A percentile compares a stretch with the other conserved stretches of the same genome.
These are phyloP conservation scores for Agrochola lychnidis DNA, from an alignment of 2,888 invertebrate genomes.

Conservation along the genomic window DNA sequence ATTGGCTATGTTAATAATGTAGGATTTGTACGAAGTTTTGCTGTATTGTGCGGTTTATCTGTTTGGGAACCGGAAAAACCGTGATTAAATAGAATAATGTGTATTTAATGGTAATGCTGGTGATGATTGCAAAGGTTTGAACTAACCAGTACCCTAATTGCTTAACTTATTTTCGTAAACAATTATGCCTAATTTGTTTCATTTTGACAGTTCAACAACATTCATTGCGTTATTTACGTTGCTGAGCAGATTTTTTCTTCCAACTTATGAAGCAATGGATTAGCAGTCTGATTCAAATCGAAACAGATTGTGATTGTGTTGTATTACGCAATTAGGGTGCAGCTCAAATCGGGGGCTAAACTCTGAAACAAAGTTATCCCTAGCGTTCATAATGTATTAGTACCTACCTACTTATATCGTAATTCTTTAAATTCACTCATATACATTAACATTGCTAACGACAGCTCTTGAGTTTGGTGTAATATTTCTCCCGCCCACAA, in stretches of 20 bases:
- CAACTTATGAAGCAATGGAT: too few species aligned
- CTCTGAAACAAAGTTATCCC: neutral
- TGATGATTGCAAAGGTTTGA: neutral
- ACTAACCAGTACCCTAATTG: too few species aligned
- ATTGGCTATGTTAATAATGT: slow-evolving; percentile 64
- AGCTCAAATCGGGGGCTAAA: neutral
- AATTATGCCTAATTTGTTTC: too few species aligned
- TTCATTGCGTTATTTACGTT: too few species aligned
- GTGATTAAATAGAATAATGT: neutral
- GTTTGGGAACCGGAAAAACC: slow-evolving; percentile 25
- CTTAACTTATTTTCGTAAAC: too few species aligned
- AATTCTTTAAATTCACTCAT: slow-evolving; percentile 25
- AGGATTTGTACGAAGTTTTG: slow-evolving; percentile 51
- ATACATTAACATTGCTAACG: slow-evolving; percentile 52
- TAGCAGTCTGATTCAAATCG: too few species aligned
- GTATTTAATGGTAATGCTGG: neutral
- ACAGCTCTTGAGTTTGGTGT: slow-evolving; percentile 50
- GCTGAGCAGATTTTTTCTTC: too few species aligned
- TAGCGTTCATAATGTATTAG: neutral
- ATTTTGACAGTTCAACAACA: too few species aligned
- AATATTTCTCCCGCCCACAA: slow-evolving; percentile 53
- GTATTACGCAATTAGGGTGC: too few species aligned
- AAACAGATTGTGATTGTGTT: too few species aligned
- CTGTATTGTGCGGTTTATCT: slow-evolving; percentile 39
- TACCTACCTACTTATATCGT: neutral